Evolutionary conservation across 1,140 invertebrate species (phyloP).

Genomic region (Cotesia chilonis): DNA sequence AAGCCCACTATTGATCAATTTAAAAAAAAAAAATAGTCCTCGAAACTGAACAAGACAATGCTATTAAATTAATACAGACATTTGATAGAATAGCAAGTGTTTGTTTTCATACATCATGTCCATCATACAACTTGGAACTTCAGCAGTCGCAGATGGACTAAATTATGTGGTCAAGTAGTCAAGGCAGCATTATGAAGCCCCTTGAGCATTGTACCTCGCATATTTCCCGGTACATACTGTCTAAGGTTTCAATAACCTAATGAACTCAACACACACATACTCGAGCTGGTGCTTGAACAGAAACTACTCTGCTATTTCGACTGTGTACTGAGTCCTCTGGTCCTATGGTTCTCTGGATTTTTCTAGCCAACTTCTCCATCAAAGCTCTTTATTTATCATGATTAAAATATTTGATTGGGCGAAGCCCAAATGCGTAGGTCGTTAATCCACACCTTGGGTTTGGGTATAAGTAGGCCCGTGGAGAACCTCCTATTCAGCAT

Average conservation of each 20-base stretch:
- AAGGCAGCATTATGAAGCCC: slow-evolving; percentile 58
- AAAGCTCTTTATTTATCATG: too few species aligned
- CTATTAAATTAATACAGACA: too few species aligned
- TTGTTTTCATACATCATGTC: background rate
- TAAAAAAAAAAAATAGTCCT: too few species aligned
- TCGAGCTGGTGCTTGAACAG: slow-evolving; percentile 38
- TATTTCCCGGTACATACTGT: slow-evolving; percentile 51
- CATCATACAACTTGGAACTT: background rate
- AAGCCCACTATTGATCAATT: too few species aligned
- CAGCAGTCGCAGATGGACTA: slow-evolving; percentile 42
- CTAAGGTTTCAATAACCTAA: slow-evolving; percentile 63
- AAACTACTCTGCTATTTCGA: slow-evolving; percentile 4
- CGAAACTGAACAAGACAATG: too few species aligned
- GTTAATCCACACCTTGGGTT: background rate
- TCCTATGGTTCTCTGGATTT: too few species aligned
- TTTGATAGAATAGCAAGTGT: background rate
- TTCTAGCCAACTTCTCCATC: too few species aligned
- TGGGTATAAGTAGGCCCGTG: background rate
- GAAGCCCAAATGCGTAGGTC: slow-evolving; percentile 39
- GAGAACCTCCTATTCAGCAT: too few species aligned
- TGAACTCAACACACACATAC: slow-evolving; percentile 51
- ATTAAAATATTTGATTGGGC: slow-evolving; percentile 65
- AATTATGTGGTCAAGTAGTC: slow-evolving; percentile 41
- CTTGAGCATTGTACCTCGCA: slow-evolving; percentile 45
- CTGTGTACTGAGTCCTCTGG: too few species aligned